Base-by-base conservation (phyloP, 2,797 vertebrate genomes). In the Scleropages formosus region DNA sequence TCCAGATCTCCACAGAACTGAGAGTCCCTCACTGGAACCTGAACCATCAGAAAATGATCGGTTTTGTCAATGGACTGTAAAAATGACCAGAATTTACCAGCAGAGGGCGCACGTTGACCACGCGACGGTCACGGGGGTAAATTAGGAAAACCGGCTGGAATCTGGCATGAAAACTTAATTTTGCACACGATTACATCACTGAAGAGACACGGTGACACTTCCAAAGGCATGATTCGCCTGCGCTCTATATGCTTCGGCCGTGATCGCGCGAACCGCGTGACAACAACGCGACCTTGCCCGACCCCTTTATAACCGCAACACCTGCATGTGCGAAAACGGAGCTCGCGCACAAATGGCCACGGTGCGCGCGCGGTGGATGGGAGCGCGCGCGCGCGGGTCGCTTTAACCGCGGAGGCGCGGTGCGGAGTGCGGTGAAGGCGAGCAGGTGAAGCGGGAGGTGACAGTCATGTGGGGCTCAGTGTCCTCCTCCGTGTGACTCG, bases 61-160 rank as follows among this genome's bases (percentile, higher is more conserved):
- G 31, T 69, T 67, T 26, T 24, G 66, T 16, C 46, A 24, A 27
- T 6, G 46, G 13, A 24, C 31, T 6, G 20, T 69, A 16, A 68
- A 24, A 24, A 51, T 15, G n/a, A 20, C 22, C 6, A 51, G 13
- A 24, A 58, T 72, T 69, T 0, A 31, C 82, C 90, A 85, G 83
- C 8, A 80, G 89, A 63, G 82, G 87, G 78, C 7, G 87, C 74
- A 77, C 68, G 82, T 79, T 15, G 9, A 64, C 77, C 18, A 62
- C 27, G 22, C 31, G 24, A 62, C 72, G 4, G 20, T 22, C 7
- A 3, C 16, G 16, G 24, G 47, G 67, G 53, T 9, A 13, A 51
- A 65, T 64, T 22, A 27, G 4, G 74, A 75, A 72, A 66, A 67
- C 12, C 59, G 60, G 12, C 60, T 59, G 26, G 10, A 74, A 69